Base-by-base conservation (phyloP, 2,797 vertebrate species). In the Avahi laniger region DNA sequence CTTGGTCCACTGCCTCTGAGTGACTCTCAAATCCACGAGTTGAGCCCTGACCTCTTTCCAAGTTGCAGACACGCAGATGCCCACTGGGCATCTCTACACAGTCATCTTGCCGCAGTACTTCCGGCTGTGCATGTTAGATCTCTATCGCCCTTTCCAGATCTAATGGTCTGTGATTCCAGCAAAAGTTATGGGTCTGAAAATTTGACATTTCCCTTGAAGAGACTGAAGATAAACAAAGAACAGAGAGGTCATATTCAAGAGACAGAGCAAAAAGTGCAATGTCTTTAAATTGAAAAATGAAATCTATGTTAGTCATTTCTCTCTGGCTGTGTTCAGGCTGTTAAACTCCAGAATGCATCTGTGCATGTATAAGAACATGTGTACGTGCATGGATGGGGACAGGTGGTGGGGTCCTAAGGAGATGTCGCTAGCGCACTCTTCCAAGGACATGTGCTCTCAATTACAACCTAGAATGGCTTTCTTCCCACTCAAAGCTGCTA, bases 161-260 rank as follows among this genome's bases (percentile, higher is more conserved):
- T 73, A 93, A 87, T 11, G 24, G 22, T 30, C 52, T 94, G 41
- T 35, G 63, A 94, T 69, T 94, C 57, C 17, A 86, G 73, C n/a
- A 41, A 67, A 94, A 80, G n/a, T 52, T 67, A 52, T 2, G 2
- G 18, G 30, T 83, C 46, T 93, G 75, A 67, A 91, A 90, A 73
- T 59, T 1, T 30, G 82, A 69, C 48, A 76, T 35, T 81, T 96
- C 57, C 76, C 73, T 92, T 89, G 76, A 52, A 79, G 70, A 89
- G 72, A 69, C 24, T 65, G 79, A 95, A 96, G 69, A 84, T 76
- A 93, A 81, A 96, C 35, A 59, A 91, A 50, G 28, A 92, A 67
- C 20, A 57, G 46, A 61, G 38, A 94, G 48, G 70, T 87, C 26
- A 73, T 35, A 50, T 75, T 65, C 18, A 12, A 76, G 65, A 87